Evolutionary conservation across 2,888 invertebrate genomes (phyloP), one percentile per base, ranked within the genome.

Genomic region (Dione juno): DNA sequence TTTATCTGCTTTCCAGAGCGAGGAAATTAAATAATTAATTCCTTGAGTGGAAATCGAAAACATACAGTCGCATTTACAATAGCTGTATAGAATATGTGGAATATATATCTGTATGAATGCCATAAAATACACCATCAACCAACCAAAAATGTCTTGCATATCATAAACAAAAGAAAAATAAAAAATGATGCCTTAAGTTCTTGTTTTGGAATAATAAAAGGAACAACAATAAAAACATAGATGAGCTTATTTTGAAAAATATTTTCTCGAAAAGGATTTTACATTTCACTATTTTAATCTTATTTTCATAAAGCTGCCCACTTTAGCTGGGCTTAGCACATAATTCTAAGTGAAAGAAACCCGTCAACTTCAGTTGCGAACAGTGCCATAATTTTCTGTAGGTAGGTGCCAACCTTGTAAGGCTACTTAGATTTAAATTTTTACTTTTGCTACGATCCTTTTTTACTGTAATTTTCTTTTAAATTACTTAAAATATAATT

Each of bases 331-430:
- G 43, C n/a, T 45, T 61, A 61, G 43, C n/a, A 61, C 61, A 69
- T 72, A 70, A 71, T 59, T 64, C 59, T 28, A 59, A 67, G 59
- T 67, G 67, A 59, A 45, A 61, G 67, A 67, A 67, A 59, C 59
- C 67, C 58, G 28, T 59, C 50, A 59, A 59, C 59, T 67, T 57
- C 40, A 67, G 50, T 58, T 40, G 28, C 43, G 11, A 28, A 28
- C 19, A 21, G 43, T 28, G 45, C 61, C 28, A 28, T 61, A 43
- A 43, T 43, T 28, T 14, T 43, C 21, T 28, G 45, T 45, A 61
- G n/a, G 61, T 45, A 21, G 28, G 8, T 45, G n/a, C 61, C 61
- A 28, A 45, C 28, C 28, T 45, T 28, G 57, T 57, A 57, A 61
- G 45, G 19, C 45, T 61, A 45, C 43, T 61, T 45, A 61, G 11